Evolutionary conservation across 1,140 invertebrate species (phyloP), one percentile per base, ranked within the genome.

Genomic region (Camponotus pennsylvanicus): DNA sequence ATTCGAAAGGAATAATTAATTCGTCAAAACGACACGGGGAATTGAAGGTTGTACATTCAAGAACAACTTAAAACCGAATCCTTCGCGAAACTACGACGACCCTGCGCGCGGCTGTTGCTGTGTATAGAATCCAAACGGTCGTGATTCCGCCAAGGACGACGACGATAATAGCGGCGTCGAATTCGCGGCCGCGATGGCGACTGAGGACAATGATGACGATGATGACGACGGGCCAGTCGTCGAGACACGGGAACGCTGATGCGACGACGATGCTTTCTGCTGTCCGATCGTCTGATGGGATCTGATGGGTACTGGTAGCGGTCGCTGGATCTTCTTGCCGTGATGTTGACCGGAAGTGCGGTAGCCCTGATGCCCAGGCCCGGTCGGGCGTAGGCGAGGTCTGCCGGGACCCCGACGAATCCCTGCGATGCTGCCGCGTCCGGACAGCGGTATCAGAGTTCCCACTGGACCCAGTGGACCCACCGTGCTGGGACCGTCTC

Each of bases 321-420:
- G 90, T 1, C 93, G 93, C 42, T 95, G 94, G 42, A 93, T 83
- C 69, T 93, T 94, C 34, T 93, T 93, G 2, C 82, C 75, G 18
- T 92, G 92, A 77, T 92, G 92, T 93, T 84, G 96, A 93, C 85
- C 95, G 92, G 63, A 95, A 63, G 57, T 95, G 11, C 97, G 95
- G 34, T 95, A 95, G 21, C 96, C 96, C 71, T 96, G 95, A 91
- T 97, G 96, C 0, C 96, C 94, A 0, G 97, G 97, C 4, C 97
- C 97, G 59, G 95, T 95, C 2, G 96, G 97, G 87, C 96, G 96
- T 7, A 97, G 94, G 5, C 97, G 95, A 0, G 98, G 98, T 89
- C 98, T 93, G 18, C 98, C 98, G 0, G 97, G 97, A 11, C 97
- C 97, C 37, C 97, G 93, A 78, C 97, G 95, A 6, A 94, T 76